Conservation (phyloP, 2,113 vertebrate species). For the Myanophis thanlyinensis region DNA sequence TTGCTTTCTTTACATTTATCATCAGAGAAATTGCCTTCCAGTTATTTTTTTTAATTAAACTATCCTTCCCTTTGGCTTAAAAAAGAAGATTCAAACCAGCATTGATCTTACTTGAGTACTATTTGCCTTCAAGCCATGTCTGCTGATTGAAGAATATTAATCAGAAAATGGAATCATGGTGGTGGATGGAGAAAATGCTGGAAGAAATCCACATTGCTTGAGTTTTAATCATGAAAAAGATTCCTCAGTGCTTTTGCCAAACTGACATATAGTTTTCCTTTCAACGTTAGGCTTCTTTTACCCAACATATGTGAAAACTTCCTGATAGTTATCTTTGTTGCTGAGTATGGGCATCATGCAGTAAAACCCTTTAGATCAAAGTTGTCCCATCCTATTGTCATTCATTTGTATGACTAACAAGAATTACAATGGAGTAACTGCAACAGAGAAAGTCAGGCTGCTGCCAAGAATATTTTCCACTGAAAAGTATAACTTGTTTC, state of each 20-base stretch:
- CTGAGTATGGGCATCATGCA: background rate
- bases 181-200: background rate
- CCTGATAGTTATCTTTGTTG: background rate
- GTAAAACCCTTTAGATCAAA: background rate
- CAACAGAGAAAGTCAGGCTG: background rate
- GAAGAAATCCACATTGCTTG: background rate
- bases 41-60: background rate
- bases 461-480: background rate
- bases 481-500: background rate
- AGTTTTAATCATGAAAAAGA: background rate
- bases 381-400: background rate
- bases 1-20: background rate
- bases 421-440: background rate
- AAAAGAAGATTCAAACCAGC: background rate
- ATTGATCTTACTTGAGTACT: background rate
- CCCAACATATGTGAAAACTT: background rate
- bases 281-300: background rate
- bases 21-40: background rate
- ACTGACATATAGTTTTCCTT: background rate
- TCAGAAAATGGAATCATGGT: background rate
- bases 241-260: background rate
- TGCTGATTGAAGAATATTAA: background rate
- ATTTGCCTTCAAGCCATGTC: background rate
- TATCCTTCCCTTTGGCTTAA: background rate
- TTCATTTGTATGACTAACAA: background rate